Evolutionary conservation across 2,888 invertebrate species (phyloP), one percentile per base, ranked within the genome.

Genomic region (Actias luna): DNA sequence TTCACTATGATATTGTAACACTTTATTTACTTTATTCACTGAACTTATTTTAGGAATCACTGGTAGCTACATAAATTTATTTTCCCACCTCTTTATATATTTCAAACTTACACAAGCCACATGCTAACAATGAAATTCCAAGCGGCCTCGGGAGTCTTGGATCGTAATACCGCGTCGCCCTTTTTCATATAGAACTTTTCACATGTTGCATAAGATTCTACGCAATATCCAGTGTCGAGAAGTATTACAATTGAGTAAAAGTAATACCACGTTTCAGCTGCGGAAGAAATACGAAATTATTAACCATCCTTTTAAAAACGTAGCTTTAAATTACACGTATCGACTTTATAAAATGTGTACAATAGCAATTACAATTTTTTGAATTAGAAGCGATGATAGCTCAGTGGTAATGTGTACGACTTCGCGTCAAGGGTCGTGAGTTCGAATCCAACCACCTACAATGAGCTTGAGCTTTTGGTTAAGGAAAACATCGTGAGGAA

Each of bases 221-320:
- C 84, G 16, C 89, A 87, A 62, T 94, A 92, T 0, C 95, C 94
- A 0, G 94, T 93, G 75, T 96, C 94, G 46, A 95, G 79, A 59
- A 94, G 88, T 36, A 95, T 84, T 60, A 93, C 89, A 39, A 94
- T 77, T 50, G 94, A 93, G 31, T 94, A 83, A 8, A 92, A 93
- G 74, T 94, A 94, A 75, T 94, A 95, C 94, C 94, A 94, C 0
- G 93, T 93, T 70, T 89, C 89, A 55, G 93, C 94, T 81, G 64
- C 7, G 72, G 72, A 62, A 52, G 5, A 16, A 61, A 14, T 3
- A 10, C 25, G 22, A 50, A 10, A 4, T 8, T 25, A 8, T 3
- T 25, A n/a, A 22, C 12, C 25, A 12, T 10, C 4, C 14, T 25
- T 50, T 12, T 50, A 25, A 50, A 46, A 50, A 25, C 22, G 12